Evolutionary conservation across 1,140 invertebrate species (phyloP), one percentile per base, ranked within the genome.

Genomic region (Drosophila nebulosa): DNA sequence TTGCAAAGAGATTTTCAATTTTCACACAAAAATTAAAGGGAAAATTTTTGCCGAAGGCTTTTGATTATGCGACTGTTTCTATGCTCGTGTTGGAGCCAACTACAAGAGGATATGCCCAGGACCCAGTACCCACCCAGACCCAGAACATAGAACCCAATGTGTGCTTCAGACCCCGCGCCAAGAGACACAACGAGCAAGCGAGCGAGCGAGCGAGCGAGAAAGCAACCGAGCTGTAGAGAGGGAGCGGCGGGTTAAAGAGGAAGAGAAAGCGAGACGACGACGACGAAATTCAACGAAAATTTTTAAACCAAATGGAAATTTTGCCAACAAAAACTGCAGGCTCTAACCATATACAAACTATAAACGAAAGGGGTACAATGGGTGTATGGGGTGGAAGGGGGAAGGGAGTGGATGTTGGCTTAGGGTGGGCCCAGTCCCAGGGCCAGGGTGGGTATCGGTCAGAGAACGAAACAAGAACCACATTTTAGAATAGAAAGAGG

Each of bases 71-170:
- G 80, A 85, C 80, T 85, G 81, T 51, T 72, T 79, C 57, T 68
- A 35, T 59, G 68, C 80, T 77, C 80, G 80, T 86, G 52, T 80
- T 84, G 73, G 63, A 86, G 69, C 30, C 78, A 85, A 85, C 80
- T 85, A 85, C 66, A 30, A 46, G 50, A 53, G 55, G 61, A 58
- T 64, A 56, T 51, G 52, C 42, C 50, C 67, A 62, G 53, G 74
- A 69, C 60, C n/a, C 46, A 36, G 51, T 42, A 16, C 58, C 26
- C 56, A n/a, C n/a, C n/a, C n/a, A 71, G 30, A 60, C 35, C 12
- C 46, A 24, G 18, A 52, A 32, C 39, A 5, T 9, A 39, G 12
- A 14, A 18, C 14, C 39, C 39, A 16, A 9, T 9, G 10, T 9
- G 10, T 46, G 18, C 39, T 10, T 30, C 10, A 30, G 27, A 30